phyloP scores from a whole-genome alignment of 2,113 vertebrate species.

The Notechis scutatus region DNA sequence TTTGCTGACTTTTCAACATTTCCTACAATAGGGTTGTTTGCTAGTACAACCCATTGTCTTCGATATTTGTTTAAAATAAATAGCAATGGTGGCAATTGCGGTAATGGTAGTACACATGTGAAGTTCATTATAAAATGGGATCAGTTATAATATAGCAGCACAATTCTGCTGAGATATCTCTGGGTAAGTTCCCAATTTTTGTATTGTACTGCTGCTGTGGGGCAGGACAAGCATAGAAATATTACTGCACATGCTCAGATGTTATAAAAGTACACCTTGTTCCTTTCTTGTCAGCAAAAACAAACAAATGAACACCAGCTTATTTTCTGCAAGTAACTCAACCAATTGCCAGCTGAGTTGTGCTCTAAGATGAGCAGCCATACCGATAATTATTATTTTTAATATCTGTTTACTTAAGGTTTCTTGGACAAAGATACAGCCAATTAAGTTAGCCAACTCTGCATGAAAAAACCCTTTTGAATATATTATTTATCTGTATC shows the following conservation, averaged over 20 bases:
- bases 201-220: not conserved
- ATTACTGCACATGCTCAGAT: not conserved
- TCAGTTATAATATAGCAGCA: not conserved
- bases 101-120: not conserved
- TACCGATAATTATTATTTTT: not conserved
- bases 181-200: not conserved
- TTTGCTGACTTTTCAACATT: not conserved
- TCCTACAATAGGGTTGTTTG: not conserved
- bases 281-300: conserved; percentile 23
- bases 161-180: not conserved
- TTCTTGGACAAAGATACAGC: conserved; percentile 17
- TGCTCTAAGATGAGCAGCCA: not conserved
- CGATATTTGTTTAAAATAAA: not conserved
- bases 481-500: not conserved
- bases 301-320: not conserved
- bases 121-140: not conserved
- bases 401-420: not conserved
- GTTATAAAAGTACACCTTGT: not conserved
- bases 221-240: not conserved
- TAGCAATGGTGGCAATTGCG: not conserved
- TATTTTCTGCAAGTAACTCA: not conserved
- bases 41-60: not conserved
- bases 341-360: not conserved
- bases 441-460: conserved; percentile 48
- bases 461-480: conserved; percentile 17